These are phyloP conservation scores for Cladopsammia gracilis DNA, from an alignment of 64 coral and sea anemone genomes.

Conservation along the genomic window DNA sequence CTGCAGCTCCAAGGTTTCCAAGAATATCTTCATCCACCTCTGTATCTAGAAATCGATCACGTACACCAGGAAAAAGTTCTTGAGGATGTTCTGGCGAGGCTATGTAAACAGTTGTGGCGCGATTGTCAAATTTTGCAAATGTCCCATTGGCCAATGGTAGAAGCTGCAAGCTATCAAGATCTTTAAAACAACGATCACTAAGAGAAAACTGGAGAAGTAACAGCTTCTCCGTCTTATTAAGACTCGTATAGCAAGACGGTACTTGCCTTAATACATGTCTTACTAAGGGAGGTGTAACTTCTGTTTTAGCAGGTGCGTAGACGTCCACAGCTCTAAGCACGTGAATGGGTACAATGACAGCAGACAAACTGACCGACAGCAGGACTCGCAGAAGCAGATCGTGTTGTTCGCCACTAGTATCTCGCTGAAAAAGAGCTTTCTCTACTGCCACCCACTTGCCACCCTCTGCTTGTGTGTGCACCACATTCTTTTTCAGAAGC, in stretches of 20 bases:
- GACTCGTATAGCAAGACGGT: constrained; percentile 4
- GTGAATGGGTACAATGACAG: constrained; percentile 69
- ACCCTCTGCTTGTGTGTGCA: constrained; percentile 55
- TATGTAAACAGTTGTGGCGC: constrained; percentile 53
- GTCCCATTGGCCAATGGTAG: constrained; percentile 63
- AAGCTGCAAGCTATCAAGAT: constrained; percentile 61
- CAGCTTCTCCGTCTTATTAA: constrained; percentile 59
- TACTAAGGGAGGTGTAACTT: constrained; percentile 18
- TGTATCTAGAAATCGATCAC: constrained; percentile 38
- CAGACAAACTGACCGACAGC: constrained; percentile 17
- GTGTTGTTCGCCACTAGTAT: not conserved
- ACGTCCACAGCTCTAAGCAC: constrained; percentile 41
- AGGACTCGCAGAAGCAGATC: constrained; percentile 16
- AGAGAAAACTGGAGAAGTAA: constrained; percentile 59
- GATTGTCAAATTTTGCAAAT: constrained; percentile 58
- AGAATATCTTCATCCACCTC: not conserved
- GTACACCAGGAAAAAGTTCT: constrained; percentile 50
- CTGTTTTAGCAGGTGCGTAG: not conserved
- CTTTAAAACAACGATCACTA: constrained; percentile 38
- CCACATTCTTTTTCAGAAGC: constrained; percentile 41
- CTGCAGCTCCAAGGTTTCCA: constrained; percentile 30
- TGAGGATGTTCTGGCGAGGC: constrained; percentile 63
- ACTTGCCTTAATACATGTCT: constrained; percentile 34
- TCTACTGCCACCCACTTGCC: constrained; percentile 67
- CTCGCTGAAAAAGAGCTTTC: constrained; percentile 52